Evolutionary conservation across 2,888 invertebrate species (phyloP).

Genomic region (Caenorhabditis panamensis): DNA sequence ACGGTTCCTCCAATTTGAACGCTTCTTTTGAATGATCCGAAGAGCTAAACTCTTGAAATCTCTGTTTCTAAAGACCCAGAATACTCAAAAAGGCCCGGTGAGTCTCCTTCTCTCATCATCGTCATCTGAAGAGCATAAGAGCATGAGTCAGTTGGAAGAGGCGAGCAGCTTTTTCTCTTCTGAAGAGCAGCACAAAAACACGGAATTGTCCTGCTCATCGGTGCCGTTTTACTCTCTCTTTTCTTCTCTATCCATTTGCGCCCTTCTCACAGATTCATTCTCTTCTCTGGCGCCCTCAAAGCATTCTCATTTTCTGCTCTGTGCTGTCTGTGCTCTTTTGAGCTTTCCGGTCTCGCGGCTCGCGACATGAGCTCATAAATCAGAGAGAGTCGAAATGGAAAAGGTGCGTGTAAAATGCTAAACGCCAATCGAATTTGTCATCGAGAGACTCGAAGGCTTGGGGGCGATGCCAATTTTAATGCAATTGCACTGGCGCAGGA

Average conservation of each 20-base stretch:
- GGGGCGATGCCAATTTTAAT: slow-evolving; percentile 20
- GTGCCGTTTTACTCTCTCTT: slow-evolving; percentile 21
- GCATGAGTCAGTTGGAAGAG: slow-evolving; percentile 49
- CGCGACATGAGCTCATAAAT: slow-evolving; percentile 40
- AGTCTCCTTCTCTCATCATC: not conserved
- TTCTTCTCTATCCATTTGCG: slow-evolving; percentile 10
- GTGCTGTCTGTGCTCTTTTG: slow-evolving; percentile 27
- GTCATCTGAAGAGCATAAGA: slow-evolving; percentile 9
- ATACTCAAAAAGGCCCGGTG: too few species aligned
- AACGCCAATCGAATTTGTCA: slow-evolving; percentile 16
- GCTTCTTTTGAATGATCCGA: not conserved
- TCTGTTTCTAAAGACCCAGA: too few species aligned
- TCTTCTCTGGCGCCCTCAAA: slow-evolving; percentile 12
- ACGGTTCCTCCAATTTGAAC: too few species aligned
- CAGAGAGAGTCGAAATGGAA: slow-evolving; percentile 31
- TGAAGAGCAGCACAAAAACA: slow-evolving; percentile 51
- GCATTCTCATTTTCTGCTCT: slow-evolving; percentile 18
- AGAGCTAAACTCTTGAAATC: not conserved
- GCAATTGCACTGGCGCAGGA: slow-evolving; percentile 32
- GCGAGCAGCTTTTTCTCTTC: slow-evolving; percentile 23
- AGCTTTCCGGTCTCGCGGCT: slow-evolving; percentile 6
- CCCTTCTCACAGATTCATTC: slow-evolving; percentile 23
- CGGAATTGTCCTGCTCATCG: slow-evolving; percentile 36
- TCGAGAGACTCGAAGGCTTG: not conserved
- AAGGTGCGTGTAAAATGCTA: slow-evolving; percentile 23